Base-by-base conservation (phyloP, 2,888 invertebrate genomes). In the Agrotis puta region DNA sequence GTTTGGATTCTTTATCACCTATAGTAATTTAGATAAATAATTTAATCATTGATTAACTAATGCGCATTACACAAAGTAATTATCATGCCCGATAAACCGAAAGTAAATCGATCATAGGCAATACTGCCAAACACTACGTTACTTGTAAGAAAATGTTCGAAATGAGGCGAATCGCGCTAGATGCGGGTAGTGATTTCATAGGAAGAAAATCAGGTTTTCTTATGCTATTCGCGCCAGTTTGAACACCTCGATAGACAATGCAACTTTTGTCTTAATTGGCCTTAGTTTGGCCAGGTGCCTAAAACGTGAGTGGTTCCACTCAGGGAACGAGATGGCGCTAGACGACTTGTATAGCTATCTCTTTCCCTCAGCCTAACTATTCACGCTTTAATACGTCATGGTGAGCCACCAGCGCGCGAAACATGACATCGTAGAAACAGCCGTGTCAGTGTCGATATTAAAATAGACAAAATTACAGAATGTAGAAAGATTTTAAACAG, bases 11-110 rank as follows among this genome's bases (percentile, higher is more conserved):
- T 24, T 51, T 73, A 77, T 70, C 78, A 2, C 13, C 3, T 53
- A 47, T 18, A 43, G 33, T 68, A 33, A 14, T 50, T 69, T 58
- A 20, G 57, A 70, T 77, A 51, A 45, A 33, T 50, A 14, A 50
- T 50, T 57, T 50, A 45, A 14, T 24, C 47, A n/a, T 6, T 22
- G 48, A 70, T 70, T 45, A 51, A n/a, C 27, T 16, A 70, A 51
- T 43, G 22, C 47, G 18, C 24, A 39, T 53, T 33, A 24, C 50
- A 43, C 16, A 3, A 70, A 24, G 47, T 18, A 69, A 39, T 71
- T 24, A 18, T 18, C 33, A 3, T 18, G 16, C 3, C 13, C n/a
- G 22, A 70, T 22, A 47, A 24, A 47, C 18, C 2, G 24, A 67
- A 20, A 43, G 11, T 0, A 18, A 14, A 3, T 39, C 5, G 39